A percentile compares a stretch with the other conserved stretches of the same genome.
These are phyloP conservation scores for Acanthoscelides obtectus DNA, from an alignment of 2,888 invertebrate genomes.

Conservation along the genomic window DNA sequence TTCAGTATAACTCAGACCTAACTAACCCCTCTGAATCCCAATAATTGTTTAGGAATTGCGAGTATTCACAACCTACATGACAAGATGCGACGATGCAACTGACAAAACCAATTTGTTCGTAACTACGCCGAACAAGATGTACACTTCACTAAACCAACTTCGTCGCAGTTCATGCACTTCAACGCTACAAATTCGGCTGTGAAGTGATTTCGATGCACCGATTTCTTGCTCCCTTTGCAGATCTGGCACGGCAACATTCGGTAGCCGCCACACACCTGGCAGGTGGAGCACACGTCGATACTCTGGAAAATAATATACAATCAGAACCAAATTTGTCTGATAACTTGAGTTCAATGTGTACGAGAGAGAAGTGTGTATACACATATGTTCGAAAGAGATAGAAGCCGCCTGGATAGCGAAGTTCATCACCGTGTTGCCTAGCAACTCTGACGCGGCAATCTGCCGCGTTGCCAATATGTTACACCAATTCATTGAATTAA, in stretches of 20 bases:
- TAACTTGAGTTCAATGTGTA: too few species aligned
- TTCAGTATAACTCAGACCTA: too few species aligned
- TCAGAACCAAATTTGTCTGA: too few species aligned
- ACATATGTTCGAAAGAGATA: too few species aligned
- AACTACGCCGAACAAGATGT: constrained; percentile 62
- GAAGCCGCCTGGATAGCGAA: too few species aligned
- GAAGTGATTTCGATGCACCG: constrained; percentile 89
- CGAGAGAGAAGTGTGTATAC: too few species aligned
- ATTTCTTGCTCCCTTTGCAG: constrained; percentile 96
- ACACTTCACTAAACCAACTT: constrained; percentile 88
- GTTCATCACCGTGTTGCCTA: too few species aligned
- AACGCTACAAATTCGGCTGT: constrained; percentile 90
- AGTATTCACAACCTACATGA: not conserved
- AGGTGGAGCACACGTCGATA: constrained; percentile 73
- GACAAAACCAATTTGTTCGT: not conserved
- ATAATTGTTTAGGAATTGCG: too few species aligned
- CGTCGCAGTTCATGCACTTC: constrained; percentile 93
- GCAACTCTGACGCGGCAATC: too few species aligned
- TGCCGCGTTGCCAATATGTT: too few species aligned
- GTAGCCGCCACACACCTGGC: constrained; percentile 88
- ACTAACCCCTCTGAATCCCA: too few species aligned
- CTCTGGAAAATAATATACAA: constrained; percentile 57
- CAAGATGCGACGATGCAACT: not conserved
- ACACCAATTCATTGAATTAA: too few species aligned
- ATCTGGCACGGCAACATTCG: constrained; percentile 83